Base-by-base conservation (phyloP, 2,888 invertebrate species). In the Nomada ruficornis region DNA sequence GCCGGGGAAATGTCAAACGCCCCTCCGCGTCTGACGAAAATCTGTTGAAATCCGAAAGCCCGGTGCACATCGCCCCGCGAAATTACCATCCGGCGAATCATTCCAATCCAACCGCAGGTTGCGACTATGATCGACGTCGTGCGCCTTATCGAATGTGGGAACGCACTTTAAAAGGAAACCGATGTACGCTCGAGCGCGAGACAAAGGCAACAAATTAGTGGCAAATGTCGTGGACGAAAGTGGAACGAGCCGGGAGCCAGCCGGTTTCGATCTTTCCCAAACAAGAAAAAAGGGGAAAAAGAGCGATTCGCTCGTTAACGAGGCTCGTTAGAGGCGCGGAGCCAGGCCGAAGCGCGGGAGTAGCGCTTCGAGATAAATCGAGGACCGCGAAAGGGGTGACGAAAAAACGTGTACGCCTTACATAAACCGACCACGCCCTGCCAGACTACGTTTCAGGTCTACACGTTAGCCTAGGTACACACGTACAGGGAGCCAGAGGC, bases 341-440 rank as follows among this genome's bases (percentile, higher is more conserved):
- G 20, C 44, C 2, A 9, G 23, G 29, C 7, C 62, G 73, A 84
- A 82, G 84, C 83, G 86, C 78, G 74, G 80, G 84, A 78, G 78
- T 76, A 76, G 57, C 65, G 60, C 54, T 59, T 57, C 52, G 82
- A 79, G 84, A 85, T 85, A 85, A 74, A 84, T 86, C 75, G 86
- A 74, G 85, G 86, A 85, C 87, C 89, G 78, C 85, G 77, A 87
- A 79, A 85, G 78, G 68, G 86, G 90, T 92, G 91, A 92, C 91
- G 92, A 93, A 93, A 93, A 92, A 93, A 92, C 86, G 85, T 90
- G 86, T 86, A 77, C 89, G 89, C 82, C 92, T 93, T 93, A 93
- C 91, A 93, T 93, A 93, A 93, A 93, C 84, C 90, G 90, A 91
- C 93, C 93, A 93, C 93, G 92, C 93, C 93, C 91, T 92, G 89